Evolutionary conservation across 2,113 vertebrate genomes (phyloP).

Genomic region (Bos indicus): DNA sequence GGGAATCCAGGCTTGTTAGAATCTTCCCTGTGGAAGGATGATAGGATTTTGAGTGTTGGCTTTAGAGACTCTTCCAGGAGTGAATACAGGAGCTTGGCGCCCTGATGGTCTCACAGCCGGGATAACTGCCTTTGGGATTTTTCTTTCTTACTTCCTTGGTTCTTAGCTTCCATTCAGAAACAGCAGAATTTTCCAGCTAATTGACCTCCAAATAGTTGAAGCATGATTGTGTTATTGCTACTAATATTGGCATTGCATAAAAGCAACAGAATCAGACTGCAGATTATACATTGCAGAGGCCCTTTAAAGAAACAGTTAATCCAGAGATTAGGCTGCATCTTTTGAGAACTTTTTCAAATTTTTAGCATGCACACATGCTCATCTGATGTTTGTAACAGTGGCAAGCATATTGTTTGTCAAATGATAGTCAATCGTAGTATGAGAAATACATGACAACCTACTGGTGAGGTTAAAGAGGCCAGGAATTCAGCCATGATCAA

Average conservation of each 20-base stretch:
- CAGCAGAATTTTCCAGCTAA: constrained; percentile 26
- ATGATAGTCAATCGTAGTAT: neutral
- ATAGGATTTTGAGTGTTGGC: neutral
- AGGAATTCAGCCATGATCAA: neutral
- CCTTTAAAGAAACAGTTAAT: constrained; percentile 46
- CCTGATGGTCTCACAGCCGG: neutral
- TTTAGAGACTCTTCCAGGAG: neutral
- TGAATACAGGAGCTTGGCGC: neutral
- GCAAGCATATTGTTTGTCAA: neutral
- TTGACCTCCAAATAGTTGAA: constrained; percentile 21
- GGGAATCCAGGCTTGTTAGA: neutral
- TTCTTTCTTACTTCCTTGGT: neutral
- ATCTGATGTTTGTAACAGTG: neutral
- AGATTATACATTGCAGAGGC: neutral
- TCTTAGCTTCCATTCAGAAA: constrained; percentile 33
- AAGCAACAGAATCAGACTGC: constrained; percentile 22
- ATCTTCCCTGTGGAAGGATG: neutral
- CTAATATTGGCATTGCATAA: constrained; percentile 32
- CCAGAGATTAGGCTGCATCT: constrained; percentile 10
- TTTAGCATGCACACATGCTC: neutral
- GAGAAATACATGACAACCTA: neutral
- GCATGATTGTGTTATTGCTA: neutral
- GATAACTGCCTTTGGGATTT: neutral
- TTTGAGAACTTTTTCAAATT: constrained; percentile 14
- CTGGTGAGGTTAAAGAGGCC: neutral